These are phyloP conservation scores for Ploceus nigricollis DNA, from an alignment of 2,113 vertebrate genomes.

Conservation along the genomic window DNA sequence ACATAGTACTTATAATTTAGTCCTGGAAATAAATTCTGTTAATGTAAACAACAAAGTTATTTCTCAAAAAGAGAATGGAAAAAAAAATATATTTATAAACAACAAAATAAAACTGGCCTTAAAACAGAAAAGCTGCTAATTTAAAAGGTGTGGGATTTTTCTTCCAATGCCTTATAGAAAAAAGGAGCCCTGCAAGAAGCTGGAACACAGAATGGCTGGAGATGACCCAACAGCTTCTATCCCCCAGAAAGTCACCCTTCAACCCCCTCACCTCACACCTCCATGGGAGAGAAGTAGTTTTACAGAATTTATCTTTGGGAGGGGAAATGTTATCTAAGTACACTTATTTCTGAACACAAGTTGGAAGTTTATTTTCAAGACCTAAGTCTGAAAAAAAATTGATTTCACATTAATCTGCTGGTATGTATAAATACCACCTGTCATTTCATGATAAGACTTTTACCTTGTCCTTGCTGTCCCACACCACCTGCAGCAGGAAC, in stretches of 20 bases:
- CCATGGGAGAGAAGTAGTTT: rapidly evolving
- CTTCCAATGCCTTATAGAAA: background rate
- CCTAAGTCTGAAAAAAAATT: background rate
- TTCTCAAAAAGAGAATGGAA: background rate
- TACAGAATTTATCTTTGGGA: background rate
- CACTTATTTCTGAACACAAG: background rate
- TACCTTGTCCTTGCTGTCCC: too few relatives aligned
- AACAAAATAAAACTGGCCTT: background rate
- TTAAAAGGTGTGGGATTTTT: background rate
- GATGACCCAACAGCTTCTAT: background rate
- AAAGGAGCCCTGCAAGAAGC: background rate
- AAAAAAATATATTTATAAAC: background rate
- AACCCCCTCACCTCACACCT: background rate
- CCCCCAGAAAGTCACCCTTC: background rate
- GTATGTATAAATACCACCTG: background rate
- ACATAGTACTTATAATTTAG: background rate
- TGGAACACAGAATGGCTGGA: background rate
- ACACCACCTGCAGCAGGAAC: background rate
- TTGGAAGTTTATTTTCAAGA: background rate
- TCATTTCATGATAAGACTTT: background rate
- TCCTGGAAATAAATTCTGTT: background rate
- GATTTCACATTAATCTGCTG: background rate
- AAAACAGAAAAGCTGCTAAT: background rate
- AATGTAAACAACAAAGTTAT: background rate
- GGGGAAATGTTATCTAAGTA: background rate